Evolutionary conservation across 2,888 invertebrate species (phyloP).

Genomic region (Reticulitermes lucifugus): DNA sequence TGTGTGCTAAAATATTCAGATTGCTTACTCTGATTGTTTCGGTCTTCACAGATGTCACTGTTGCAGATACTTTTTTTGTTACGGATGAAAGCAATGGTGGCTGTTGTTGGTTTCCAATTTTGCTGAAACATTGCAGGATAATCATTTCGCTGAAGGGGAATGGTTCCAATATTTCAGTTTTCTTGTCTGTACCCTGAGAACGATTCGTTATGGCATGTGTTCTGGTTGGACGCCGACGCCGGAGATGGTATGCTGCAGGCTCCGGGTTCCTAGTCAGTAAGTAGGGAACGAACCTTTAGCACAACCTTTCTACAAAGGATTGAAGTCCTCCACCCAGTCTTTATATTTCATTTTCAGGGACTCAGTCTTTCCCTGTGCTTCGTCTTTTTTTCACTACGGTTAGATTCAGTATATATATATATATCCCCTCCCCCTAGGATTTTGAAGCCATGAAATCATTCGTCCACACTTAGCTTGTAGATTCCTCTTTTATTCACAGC

Average conservation of each 20-base stretch:
- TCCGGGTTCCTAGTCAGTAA: neutral
- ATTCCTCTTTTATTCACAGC: neutral
- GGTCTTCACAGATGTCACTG: no score
- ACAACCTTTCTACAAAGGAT: neutral
- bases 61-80: no score
- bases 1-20: no score
- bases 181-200: neutral
- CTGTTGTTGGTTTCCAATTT: no score
- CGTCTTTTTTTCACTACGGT: neutral
- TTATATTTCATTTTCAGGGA: conserved; percentile 20
- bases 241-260: neutral
- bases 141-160: no score
- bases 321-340: neutral
- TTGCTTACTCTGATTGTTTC: no score
- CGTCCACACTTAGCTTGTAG: conserved; percentile 6
- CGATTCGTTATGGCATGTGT: neutral
- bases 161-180: neutral
- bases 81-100: no score
- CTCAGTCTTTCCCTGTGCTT: neutral
- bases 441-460: conserved; percentile 5
- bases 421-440: neutral
- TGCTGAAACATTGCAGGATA: no score
- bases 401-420: neutral
- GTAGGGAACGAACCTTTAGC: neutral
- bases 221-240: neutral